phyloP scores from a whole-genome alignment of 2,888 invertebrate species.

The Brachypalpus laphriformis region DNA sequence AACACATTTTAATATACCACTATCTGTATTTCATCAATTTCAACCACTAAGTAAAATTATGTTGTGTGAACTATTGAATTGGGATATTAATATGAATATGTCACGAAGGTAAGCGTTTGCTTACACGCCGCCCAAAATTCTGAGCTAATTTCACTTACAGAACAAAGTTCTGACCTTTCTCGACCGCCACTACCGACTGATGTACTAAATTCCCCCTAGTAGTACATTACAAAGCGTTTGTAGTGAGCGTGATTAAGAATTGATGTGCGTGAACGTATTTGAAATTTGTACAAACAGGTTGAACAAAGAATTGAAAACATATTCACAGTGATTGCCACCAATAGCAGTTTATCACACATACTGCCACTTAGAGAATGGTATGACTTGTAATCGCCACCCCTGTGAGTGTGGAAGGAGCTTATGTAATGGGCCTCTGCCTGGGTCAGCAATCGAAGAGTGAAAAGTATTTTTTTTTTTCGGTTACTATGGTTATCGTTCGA shows the following conservation, averaged over 20 bases:
- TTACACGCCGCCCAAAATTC: background rate
- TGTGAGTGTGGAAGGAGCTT: background rate
- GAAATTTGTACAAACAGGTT: constrained; percentile 33
- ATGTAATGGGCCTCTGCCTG: constrained; percentile 12
- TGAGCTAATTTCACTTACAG: constrained; percentile 5
- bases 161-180: constrained; percentile 59
- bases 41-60: constrained; percentile 8
- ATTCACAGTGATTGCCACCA: constrained; percentile 28
- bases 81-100: background rate
- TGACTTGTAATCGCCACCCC: background rate
- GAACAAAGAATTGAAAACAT: constrained; percentile 28
- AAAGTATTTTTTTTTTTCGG: constrained; percentile 35
- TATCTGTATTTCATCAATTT: constrained; percentile 16
- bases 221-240: constrained; percentile 8
- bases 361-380: background rate
- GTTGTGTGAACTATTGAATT: constrained; percentile 3
- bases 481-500: constrained; percentile 52
- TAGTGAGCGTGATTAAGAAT: constrained; percentile 22
- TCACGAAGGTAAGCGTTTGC: background rate
- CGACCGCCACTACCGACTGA: constrained; percentile 62
- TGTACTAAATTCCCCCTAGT: constrained; percentile 26
- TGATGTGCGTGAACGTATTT: constrained; percentile 49
- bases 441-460: constrained; percentile 37
- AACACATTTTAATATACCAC: constrained; percentile 6
- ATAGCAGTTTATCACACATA: constrained; percentile 10